phyloP scores from a whole-genome alignment of 2,888 invertebrate species.

The Gryllus longicercus region DNA sequence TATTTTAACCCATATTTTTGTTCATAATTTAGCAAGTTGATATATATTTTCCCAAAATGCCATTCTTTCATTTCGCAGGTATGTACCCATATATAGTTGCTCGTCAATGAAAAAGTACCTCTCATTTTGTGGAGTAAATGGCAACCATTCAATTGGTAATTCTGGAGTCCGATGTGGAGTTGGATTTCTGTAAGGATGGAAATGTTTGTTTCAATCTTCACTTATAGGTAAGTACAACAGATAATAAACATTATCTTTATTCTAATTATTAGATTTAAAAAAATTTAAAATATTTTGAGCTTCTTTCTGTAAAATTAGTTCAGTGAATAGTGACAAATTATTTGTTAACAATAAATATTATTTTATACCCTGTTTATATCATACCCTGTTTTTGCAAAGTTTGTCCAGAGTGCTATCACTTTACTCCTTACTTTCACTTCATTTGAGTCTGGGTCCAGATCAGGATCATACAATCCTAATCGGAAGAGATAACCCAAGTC shows the following conservation, averaged over 20 bases:
- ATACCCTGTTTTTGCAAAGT: constrained; percentile 3
- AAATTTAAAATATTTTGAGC: too few species aligned
- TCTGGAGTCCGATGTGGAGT: background rate
- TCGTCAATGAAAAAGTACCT: background rate
- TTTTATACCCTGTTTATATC: background rate
- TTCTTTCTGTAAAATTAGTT: too few species aligned
- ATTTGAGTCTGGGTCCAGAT: background rate
- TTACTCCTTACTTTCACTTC: background rate
- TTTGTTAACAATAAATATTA: too few species aligned
- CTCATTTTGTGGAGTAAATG: background rate
- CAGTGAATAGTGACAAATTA: too few species aligned
- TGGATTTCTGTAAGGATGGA: background rate
- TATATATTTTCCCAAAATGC: background rate
- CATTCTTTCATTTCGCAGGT: background rate
- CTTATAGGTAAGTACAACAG: background rate
- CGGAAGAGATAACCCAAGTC: background rate
- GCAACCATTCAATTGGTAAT: background rate
- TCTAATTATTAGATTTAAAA: too few species aligned
- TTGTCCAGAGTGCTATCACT: background rate
- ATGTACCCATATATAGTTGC: background rate
- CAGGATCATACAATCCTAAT: background rate
- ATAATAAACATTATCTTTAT: background rate
- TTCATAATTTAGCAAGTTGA: too few species aligned
- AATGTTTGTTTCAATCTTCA: background rate
- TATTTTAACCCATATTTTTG: too few species aligned